These are phyloP conservation scores for Pseudomyrmex flavicornis DNA, from an alignment of 1,140 invertebrate genomes.

Conservation along the genomic window DNA sequence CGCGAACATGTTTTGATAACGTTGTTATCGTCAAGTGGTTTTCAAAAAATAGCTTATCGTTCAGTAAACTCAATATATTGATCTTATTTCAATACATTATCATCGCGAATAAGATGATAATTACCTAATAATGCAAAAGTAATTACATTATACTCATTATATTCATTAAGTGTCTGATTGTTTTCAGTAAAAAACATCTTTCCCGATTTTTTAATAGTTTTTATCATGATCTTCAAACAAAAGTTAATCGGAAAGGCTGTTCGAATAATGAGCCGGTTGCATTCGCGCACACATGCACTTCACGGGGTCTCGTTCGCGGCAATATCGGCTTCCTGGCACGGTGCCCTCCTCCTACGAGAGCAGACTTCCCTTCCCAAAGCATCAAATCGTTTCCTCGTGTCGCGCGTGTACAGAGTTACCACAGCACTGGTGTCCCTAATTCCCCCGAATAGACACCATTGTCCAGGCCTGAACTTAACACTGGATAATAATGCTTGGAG, in stretches of 20 bases:
- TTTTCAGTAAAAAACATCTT: constrained; percentile 13
- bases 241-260: constrained; percentile 22
- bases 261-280: constrained; percentile 44
- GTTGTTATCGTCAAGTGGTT: background rate
- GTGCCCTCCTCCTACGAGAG: constrained; percentile 74
- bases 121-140: too few species aligned
- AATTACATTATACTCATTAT: too few species aligned
- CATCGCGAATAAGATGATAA: background rate
- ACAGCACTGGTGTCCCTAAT: constrained; percentile 67
- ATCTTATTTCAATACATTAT: background rate
- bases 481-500: constrained; percentile 7
- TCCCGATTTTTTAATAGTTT: background rate
- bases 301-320: constrained; percentile 64
- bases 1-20: background rate
- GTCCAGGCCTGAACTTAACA: constrained; percentile 60
- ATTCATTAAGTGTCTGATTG: background rate
- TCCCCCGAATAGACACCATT: constrained; percentile 66
- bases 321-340: constrained; percentile 75
- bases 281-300: constrained; percentile 32
- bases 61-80: constrained; percentile 13
- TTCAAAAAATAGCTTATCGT: background rate
- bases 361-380: constrained; percentile 77
- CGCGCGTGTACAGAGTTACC: constrained; percentile 54
- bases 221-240: constrained; percentile 33
- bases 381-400: constrained; percentile 75